Base-by-base conservation (phyloP, 2,888 invertebrate species). In the Tortrix viridana region DNA sequence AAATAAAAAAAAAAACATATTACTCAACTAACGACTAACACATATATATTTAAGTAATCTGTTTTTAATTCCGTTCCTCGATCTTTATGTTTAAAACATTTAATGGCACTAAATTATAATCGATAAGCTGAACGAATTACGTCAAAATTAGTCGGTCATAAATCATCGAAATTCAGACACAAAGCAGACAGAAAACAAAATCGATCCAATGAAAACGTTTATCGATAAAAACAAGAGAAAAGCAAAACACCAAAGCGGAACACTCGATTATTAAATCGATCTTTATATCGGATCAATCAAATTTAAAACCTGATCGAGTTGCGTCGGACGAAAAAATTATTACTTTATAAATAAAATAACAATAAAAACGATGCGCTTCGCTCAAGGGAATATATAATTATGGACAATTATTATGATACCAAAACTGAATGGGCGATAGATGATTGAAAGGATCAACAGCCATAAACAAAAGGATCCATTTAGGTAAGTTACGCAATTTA, bases 271-370 rank as follows among this genome's bases (percentile, higher is more conserved):
- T 87, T 86, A 89, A 92, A 89, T 89, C 86, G 90, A 89, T 90
- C 86, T 88, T 89, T 86, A 86, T 89, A 89, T 91, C 89, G 88
- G 90, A 91, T 91, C 89, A 92, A 92, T 92, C 92, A 91, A 90
- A 90, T 89, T 91, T 88, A 86, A 90, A 89, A 88, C 86, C 82
- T 87, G 88, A 90, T 91, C 85, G 85, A 86, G 81, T 88, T 85
- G 84, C 83, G 85, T 79, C 81, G 83, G 84, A 84, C 80, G 85
- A 88, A 88, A 87, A 89, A 90, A 90, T 88, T 89, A 90, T 89
- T 88, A 91, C 88, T 89, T 91, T 91, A 91, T 92, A 92, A 92
- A 92, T 92, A 92, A 92, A 92, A 92, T 92, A 92, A 90, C 91
- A 92, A 92, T 92, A 92, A 92, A 91, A 92, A 84, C 79, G 91